Conservation (phyloP, 2,888 invertebrate genomes). For the Macrosiphum euphorbiae region DNA sequence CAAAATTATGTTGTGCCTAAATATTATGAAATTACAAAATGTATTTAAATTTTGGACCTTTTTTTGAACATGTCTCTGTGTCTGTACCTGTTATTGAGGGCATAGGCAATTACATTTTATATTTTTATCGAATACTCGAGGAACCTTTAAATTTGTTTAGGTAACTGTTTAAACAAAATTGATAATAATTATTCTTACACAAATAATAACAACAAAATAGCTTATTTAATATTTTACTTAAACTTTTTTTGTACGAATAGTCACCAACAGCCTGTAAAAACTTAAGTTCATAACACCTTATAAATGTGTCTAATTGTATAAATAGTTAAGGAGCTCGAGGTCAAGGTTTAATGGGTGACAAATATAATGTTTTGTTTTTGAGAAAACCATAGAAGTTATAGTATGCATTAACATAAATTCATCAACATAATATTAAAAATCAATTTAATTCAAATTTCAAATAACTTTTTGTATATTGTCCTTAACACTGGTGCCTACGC, state of each 20-base stretch:
- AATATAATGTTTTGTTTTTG: conserved; percentile 33
- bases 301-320: conserved; percentile 26
- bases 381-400: conserved; percentile 3
- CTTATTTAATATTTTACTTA: neutral
- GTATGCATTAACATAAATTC: neutral
- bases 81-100: neutral
- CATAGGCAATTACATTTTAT: neutral
- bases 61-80: neutral
- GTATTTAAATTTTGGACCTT: neutral
- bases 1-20: neutral
- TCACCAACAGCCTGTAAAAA: neutral
- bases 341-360: conserved; percentile 52
- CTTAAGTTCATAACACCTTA: neutral
- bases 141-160: neutral
- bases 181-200: neutral
- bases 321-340: neutral
- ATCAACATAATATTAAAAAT: neutral
- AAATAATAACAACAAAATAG: neutral
- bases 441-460: neutral
- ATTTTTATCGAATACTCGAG: neutral
- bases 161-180: neutral
- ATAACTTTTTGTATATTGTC: neutral
- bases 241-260: neutral
- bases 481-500: neutral
- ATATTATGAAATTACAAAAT: neutral